Conservation (phyloP, 2,113 vertebrate genomes). For the Amia ocellicauda region DNA sequence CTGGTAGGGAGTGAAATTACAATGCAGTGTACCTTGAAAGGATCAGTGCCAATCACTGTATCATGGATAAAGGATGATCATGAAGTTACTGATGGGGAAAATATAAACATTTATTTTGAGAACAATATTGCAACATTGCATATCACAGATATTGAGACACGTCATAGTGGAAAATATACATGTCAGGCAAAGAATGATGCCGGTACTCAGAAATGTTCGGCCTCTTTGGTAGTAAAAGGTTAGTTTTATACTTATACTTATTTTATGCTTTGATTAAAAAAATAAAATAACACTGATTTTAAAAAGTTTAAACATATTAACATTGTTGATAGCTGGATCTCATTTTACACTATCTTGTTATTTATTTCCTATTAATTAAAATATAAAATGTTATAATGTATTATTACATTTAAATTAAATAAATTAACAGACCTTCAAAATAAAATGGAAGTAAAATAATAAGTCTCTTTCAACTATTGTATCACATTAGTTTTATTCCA, state of each 20-base stretch:
- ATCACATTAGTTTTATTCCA: no score
- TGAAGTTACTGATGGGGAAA: conserved; percentile 83
- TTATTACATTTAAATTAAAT: not conserved
- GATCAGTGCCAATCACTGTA: conserved; percentile 83
- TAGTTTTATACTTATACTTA: conserved; percentile 56
- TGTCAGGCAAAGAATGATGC: conserved; percentile 97
- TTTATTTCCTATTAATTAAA: no score
- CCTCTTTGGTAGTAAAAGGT: conserved; percentile 91
- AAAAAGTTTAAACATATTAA: not conserved
- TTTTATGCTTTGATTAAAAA: conserved; percentile 1
- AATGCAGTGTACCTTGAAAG: conserved; percentile 83
- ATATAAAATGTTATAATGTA: not conserved
- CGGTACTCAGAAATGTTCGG: conserved; percentile 88
- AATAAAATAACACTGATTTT: not conserved
- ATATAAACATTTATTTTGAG: conserved; percentile 84
- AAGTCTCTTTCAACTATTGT: no score
- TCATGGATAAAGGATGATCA: conserved; percentile 93
- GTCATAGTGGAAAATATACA: conserved; percentile 86
- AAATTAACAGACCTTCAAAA: not conserved
- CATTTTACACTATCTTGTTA: no score
- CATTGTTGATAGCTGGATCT: no score
- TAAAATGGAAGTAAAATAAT: no score
- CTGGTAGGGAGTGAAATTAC: conserved; percentile 77
- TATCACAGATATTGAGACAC: conserved; percentile 77
- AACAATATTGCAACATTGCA: conserved; percentile 79